Conservation (phyloP, 2,113 vertebrate genomes). For the Tiliqua scincoides region DNA sequence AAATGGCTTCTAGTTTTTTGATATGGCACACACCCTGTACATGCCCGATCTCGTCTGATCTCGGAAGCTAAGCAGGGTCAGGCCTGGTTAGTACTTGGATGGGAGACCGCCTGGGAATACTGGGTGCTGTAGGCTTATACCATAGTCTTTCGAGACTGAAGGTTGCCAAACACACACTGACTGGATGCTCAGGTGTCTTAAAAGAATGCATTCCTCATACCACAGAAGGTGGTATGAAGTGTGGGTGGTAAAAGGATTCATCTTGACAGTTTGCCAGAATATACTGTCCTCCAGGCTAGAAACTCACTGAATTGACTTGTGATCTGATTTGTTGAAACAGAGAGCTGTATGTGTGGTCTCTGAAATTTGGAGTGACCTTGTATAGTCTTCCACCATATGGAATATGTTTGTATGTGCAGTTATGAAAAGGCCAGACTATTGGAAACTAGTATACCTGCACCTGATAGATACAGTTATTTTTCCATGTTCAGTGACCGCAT, state of each 20-base stretch:
- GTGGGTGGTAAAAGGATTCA: neutral
- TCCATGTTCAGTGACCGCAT: neutral
- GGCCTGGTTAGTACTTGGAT: no score
- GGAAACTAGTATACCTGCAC: neutral
- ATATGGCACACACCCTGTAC: no score
- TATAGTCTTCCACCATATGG: neutral
- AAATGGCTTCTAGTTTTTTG: no score
- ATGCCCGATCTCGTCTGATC: no score
- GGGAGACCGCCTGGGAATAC: no score
- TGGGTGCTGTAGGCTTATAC: no score
- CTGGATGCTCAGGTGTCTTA: neutral
- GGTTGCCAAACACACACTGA: no score
- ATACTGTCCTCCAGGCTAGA: neutral
- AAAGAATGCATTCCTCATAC: neutral
- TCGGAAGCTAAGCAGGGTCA: no score
- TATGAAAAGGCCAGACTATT: neutral
- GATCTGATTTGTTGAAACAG: neutral
- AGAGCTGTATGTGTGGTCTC: neutral
- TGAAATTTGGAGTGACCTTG: neutral
- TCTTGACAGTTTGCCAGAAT: neutral
- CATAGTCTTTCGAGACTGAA: no score
- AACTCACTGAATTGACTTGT: neutral
- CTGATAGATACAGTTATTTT: neutral
- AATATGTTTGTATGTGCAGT: neutral
- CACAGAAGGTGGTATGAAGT: neutral